These are phyloP conservation scores for Uloborus plumipes DNA, from an alignment of 2,888 invertebrate species.

Conservation along the genomic window DNA sequence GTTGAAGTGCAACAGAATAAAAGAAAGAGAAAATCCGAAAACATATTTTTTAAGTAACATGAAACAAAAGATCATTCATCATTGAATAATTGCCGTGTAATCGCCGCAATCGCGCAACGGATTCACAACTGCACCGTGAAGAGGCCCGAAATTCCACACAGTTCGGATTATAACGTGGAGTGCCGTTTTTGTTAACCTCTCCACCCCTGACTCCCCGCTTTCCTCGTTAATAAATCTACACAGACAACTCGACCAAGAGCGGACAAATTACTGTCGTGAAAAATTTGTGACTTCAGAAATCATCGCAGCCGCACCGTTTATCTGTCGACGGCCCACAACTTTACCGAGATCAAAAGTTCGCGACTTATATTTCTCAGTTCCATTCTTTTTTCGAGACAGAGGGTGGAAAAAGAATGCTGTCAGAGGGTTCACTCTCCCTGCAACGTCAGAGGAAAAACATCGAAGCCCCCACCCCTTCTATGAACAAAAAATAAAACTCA, in stretches of 20 bases:
- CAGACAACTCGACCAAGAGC: neutral
- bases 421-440: neutral
- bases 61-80: too few species aligned
- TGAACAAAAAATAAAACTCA: neutral
- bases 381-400: neutral
- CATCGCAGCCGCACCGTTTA: neutral
- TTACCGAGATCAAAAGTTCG: neutral
- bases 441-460: conserved; percentile 5
- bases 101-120: too few species aligned
- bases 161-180: too few species aligned
- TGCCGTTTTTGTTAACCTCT: too few species aligned
- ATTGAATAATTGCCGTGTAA: too few species aligned
- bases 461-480: neutral
- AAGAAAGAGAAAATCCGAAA: too few species aligned
- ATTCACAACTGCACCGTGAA: too few species aligned
- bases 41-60: too few species aligned
- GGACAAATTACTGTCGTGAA: conserved; percentile 11
- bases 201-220: neutral
- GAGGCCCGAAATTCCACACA: too few species aligned
- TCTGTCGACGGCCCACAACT: conserved; percentile 10
- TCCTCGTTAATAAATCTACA: conserved; percentile 13
- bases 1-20: too few species aligned
- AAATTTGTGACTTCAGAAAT: conserved; percentile 17
- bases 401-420: too few species aligned
- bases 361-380: neutral